Evolutionary conservation across 2,113 vertebrate species (phyloP), one percentile per base, ranked within the genome.

Genomic region (rabbit (Oryctolagus cuniculus)): DNA sequence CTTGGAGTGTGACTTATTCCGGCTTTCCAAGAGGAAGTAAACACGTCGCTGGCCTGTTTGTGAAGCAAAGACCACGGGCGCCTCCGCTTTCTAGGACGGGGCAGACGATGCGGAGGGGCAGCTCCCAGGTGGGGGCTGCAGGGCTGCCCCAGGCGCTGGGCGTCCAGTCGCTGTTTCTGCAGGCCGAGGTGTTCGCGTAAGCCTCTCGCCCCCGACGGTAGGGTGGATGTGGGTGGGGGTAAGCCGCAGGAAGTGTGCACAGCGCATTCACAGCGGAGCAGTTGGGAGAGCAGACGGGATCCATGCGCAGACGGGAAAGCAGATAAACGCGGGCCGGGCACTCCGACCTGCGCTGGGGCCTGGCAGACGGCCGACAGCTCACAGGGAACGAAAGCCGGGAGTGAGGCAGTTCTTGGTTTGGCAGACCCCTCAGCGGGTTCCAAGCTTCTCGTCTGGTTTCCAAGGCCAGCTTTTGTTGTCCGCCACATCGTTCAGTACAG

Each of bases 321-420:
- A 36, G 29, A 69, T 69, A 36, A 61, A 5, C 44, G 49, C 21
- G 25, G 51, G 77, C 38, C 36, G 36, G 34, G 24, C 55, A 58
- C 25, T 93, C 58, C 15, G 78, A 53, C 19, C 53, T 31, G 0
- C 9, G 53, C 27, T 80, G 44, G n/a, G 61, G 67, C 27, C 55
- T 80, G 72, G 63, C 9, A 85, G 63, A 73, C 36, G 25, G 36
- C 89, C 74, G 22, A 67, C 67, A 16, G 55, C 31, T 36, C 15
- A 85, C 49, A 84, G 61, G 77, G 77, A 94, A 82, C 91, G 49
- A 94, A 93, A 31, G 55, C 3, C 63, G n/a, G 15, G 31, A 90
- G 17, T 13, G 22, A 93, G 51, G 85, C 73, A 12, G 31, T n/a
- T 74, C 61, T 70, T 53, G 72, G 87, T 74, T 78, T 92, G 81